Percentiles rank a stretch among this genome's conserved stretches.
Conservation (phyloP, 2,113 vertebrate species). For the Picathartes gymnocephalus region DNA sequence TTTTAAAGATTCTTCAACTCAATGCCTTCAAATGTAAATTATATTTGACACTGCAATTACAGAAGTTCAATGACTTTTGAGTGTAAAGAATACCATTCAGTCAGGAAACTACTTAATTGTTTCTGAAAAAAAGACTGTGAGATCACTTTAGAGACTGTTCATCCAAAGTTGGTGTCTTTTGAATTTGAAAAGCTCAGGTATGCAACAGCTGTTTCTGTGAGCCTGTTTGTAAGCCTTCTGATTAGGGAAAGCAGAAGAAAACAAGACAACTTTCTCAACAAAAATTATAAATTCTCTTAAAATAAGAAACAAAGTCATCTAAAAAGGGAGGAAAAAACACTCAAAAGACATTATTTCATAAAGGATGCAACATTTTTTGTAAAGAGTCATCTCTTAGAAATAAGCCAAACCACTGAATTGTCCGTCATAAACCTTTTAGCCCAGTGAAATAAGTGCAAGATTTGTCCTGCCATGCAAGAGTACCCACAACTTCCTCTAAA, state of each 20-base stretch:
- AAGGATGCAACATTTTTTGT: neutral
- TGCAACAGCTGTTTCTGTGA: neutral
- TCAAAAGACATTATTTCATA: neutral
- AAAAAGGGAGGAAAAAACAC: neutral
- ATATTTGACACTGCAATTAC: neutral
- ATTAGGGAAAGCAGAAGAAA: neutral
- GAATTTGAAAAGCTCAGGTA: neutral
- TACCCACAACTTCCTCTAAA: neutral
- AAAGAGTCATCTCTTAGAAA: neutral
- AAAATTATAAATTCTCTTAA: neutral
- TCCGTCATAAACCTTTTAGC: neutral
- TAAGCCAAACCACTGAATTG: neutral
- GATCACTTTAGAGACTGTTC: neutral
- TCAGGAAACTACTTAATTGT: neutral
- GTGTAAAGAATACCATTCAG: neutral
- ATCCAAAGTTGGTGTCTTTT: neutral
- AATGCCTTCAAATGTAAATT: neutral
- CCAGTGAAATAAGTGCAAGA: neutral
- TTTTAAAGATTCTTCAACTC: neutral
- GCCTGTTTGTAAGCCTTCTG: neutral
- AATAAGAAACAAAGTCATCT: neutral
- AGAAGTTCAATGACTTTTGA: neutral
- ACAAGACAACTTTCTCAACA: neutral
- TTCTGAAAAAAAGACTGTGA: neutral
- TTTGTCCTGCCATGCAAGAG: neutral